These are phyloP conservation scores for Probosciger aterrimus DNA, from an alignment of 2,113 vertebrate species.

Conservation along the genomic window DNA sequence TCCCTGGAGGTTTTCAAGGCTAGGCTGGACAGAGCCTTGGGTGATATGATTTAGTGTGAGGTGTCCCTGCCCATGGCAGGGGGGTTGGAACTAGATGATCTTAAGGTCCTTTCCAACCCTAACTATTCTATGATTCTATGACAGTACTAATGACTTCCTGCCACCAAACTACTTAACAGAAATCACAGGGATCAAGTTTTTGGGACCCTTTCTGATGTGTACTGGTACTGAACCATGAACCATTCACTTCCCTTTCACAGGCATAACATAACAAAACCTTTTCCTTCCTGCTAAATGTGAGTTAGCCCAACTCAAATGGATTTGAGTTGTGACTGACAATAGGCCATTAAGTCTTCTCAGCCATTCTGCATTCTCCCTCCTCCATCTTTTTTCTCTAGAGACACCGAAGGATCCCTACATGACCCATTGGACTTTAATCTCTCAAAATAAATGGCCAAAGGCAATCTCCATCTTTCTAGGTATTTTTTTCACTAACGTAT, in stretches of 20 bases:
- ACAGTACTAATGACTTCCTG: not conserved
- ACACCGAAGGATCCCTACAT: not conserved
- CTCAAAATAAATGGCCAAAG: not conserved
- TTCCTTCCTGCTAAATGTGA: not conserved
- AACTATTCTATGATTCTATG: too few relatives aligned
- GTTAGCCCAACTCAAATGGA: not conserved
- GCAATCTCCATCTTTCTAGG: not conserved
- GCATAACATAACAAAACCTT: not conserved
- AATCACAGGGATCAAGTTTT: not conserved
- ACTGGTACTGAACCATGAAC: not conserved
- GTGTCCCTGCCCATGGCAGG: too few relatives aligned
- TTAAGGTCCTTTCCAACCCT: too few relatives aligned
- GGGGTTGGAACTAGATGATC: too few relatives aligned
- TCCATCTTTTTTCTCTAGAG: not conserved
- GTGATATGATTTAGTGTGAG: too few relatives aligned
- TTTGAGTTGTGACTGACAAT: not conserved
- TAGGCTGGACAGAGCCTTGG: too few relatives aligned
- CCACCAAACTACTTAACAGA: not conserved
- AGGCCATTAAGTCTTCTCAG: not conserved
- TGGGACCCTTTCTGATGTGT: not conserved
- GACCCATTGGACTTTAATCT: not conserved
- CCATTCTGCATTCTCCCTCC: rapidly evolving
- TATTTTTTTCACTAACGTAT: not conserved
- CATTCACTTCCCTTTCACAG: not conserved
- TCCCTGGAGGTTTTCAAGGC: too few relatives aligned